Base-by-base conservation (phyloP, 1,140 invertebrate genomes). In the Ips nitidus region DNA sequence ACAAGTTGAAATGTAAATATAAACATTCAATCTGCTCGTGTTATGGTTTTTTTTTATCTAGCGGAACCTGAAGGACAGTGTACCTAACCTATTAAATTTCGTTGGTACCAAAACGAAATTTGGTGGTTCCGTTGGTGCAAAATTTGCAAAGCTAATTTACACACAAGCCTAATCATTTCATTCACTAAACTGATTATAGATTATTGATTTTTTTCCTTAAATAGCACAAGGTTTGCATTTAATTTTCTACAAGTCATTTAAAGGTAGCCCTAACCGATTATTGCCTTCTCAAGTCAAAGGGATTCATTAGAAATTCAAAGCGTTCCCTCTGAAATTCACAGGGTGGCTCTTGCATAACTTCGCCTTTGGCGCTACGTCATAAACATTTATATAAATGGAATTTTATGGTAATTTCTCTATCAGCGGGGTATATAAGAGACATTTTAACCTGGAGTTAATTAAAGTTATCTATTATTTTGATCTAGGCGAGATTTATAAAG, bases 361-460 rank as follows among this genome's bases (percentile, higher is more conserved):
- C 47, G 47, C 58, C 64, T 69, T 61, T 69, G 66, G 58, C 66
- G 66, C 66, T 53, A 68, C 58, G 52, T 52, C 43, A 62, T 8
- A 62, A 43, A 50, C 43, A 50, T 57, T 56, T 66, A 56, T 62
- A 55, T 69, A 69, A 69, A 55, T 37, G 66, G 66, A 62, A 69
- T 69, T 69, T 69, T 69, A 69, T 69, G 66, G 59, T 69, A 69
- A 69, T 69, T 56, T 41, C 40, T 8, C 22, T 59, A 61, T 52
- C 66, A 69, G 66, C 66, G 66, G 66, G 66, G 45, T 56, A 56
- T 53, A 52, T 61, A 63, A 59, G 66, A 53, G 66, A 69, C 66
- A 69, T 61, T 69, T 53, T 47, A 69, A 69, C 66, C 59, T 62
- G 59, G 58, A 69, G 66, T 69, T 69, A 69, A 69, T 69, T 69